Evolutionary conservation across 2,888 invertebrate genomes (phyloP), one percentile per base, ranked within the genome.

Genomic region (Thymelicus acteon): DNA sequence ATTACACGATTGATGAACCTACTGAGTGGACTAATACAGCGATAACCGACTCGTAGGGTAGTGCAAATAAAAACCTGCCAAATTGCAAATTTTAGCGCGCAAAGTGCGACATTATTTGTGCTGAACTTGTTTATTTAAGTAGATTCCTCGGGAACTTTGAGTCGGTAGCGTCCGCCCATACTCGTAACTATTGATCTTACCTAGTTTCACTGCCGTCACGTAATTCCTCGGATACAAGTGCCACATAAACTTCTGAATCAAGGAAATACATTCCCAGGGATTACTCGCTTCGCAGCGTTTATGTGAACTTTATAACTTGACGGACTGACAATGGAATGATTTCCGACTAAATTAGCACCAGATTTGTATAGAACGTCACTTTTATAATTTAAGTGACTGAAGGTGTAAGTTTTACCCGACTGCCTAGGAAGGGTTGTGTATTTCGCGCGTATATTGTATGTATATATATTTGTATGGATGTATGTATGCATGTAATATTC

Each of bases 151-250:
- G 57, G 10, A 57, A 31, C 31, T 57, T 24, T 13, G 13, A 19
- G 31, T 31, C 66, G 58, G 15, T 40, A 24, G 58, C 60, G 67
- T 24, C 40, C 47, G 67, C 40, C 49, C 49, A 52, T 19, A 15
- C 49, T 61, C 61, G 67, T 67, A 67, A 67, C 67, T 67, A 67
- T 67, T 61, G 67, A 67, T 67, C 61, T 61, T 31, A 52, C 49
- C 49, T 52, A 44, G 66, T 67, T 61, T 54, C 61, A 44, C 52
- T 54, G 31, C 61, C 62, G 49, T 68, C 68, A 68, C 61, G 68
- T 68, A 68, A 52, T 68, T 61, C 54, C 60, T 48, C 39, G 15
- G 68, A 62, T 62, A 68, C 47, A 62, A 68, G 62, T 54, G 62
- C 54, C 68, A 61, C 62, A 60, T 68, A 68, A 68, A 68, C 54